Conservation (phyloP, 1,140 invertebrate genomes). For the Varroa destructor region DNA sequence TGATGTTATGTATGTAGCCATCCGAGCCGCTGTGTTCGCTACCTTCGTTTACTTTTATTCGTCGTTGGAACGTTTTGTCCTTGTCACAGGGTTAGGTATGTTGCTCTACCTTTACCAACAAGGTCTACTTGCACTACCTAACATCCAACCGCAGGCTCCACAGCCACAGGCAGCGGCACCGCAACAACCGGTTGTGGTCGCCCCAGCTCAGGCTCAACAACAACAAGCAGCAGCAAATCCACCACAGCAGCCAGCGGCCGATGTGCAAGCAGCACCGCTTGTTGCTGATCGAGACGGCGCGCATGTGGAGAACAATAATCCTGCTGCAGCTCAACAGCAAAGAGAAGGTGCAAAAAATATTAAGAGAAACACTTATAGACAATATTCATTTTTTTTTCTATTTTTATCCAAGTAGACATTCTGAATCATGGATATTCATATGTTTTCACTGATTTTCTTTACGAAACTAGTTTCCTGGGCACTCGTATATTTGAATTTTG, state of each 20-base stretch:
- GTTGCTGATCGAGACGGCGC: neutral
- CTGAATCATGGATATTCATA: no score
- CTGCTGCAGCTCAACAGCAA: neutral
- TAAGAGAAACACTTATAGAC: neutral
- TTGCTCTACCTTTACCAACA: constrained; percentile 16
- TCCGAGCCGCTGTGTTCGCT: neutral
- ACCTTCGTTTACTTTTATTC: constrained; percentile 20
- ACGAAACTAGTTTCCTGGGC: no score
- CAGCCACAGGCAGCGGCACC: constrained; percentile 3
- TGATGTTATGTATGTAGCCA: constrained; percentile 3
- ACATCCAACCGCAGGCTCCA: no score
- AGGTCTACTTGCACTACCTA: neutral
- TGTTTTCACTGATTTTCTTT: no score
- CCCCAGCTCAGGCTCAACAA: no score
- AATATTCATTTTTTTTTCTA: no score
- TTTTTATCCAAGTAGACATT: no score
- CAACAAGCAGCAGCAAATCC: neutral
- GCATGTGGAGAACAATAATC: neutral
- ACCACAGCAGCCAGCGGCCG: neutral
- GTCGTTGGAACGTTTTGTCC: neutral
- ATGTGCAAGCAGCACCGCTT: neutral
- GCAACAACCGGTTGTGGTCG: no score
- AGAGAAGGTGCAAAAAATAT: neutral
- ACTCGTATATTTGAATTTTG: no score
- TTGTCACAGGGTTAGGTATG: constrained; percentile 1